phyloP scores from a whole-genome alignment of 2,797 vertebrate genomes.

The Mormyrus hasselquistii region DNA sequence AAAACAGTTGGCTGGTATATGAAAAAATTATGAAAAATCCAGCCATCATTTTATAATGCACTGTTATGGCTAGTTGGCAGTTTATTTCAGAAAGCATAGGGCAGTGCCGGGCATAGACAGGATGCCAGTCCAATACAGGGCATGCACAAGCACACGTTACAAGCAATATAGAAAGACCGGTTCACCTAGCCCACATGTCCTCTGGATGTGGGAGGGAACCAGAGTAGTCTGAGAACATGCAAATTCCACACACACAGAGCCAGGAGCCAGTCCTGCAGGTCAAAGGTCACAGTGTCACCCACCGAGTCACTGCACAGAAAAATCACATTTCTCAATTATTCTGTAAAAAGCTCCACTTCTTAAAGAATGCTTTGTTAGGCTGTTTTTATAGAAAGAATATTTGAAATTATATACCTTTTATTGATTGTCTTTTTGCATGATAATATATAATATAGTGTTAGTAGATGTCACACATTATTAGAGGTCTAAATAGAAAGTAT shows the following conservation, averaged over 20 bases:
- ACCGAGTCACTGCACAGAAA: not conserved
- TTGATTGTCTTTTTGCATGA: not conserved
- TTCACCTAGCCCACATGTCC: not conserved
- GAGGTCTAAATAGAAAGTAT: conserved; percentile 29
- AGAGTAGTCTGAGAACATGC: not conserved
- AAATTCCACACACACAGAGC: conserved; percentile 4
- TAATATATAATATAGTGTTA: not conserved
- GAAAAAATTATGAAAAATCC: not conserved
- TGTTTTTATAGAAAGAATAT: not conserved
- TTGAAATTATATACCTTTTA: not conserved
- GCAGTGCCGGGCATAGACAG: not conserved
- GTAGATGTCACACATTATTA: conserved; percentile 33
- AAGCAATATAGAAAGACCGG: not conserved
- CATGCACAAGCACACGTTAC: not conserved
- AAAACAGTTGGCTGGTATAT: not conserved
- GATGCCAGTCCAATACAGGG: not conserved
- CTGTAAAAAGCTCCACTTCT: not conserved
- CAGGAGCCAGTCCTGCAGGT: not conserved
- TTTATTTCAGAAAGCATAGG: not conserved
- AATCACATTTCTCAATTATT: not conserved
- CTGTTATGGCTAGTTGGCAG: not conserved
- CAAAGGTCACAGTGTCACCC: not conserved
- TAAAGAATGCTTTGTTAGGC: not conserved
- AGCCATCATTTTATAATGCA: not conserved
- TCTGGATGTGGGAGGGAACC: not conserved